Evolutionary conservation across 64 coral and sea anemone species (phyloP).

Genomic region (Montipora efflorescens): DNA sequence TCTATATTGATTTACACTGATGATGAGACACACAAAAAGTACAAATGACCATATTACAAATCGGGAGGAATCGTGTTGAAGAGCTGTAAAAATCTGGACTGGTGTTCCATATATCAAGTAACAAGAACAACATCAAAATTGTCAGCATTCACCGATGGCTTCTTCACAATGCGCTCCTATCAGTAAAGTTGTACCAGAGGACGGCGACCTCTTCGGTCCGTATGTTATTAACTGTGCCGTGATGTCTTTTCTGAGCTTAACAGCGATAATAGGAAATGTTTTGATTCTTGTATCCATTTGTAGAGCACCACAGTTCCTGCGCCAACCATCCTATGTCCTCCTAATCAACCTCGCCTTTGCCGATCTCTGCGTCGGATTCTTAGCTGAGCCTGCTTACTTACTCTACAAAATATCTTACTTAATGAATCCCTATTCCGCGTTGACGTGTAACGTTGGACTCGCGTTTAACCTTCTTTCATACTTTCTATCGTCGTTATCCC

Average conservation of each 20-base stretch:
- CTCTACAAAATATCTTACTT: constrained; percentile 31
- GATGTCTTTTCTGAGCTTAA: background rate
- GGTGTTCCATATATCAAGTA: too few species aligned
- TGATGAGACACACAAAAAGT: background rate
- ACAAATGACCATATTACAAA: background rate
- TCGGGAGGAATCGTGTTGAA: background rate
- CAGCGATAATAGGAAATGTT: too few species aligned
- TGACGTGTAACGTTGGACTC: constrained; percentile 17
- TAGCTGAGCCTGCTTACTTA: background rate
- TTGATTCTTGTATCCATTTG: background rate
- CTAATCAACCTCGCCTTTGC: too few species aligned
- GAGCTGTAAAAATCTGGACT: background rate
- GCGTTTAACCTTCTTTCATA: constrained; percentile 14
- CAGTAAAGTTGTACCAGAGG: constrained; percentile 26
- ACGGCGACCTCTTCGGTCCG: background rate
- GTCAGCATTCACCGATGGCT: background rate
- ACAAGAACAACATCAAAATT: background rate
- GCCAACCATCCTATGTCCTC: too few species aligned
- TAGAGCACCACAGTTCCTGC: too few species aligned
- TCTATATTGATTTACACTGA: background rate
- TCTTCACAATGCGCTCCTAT: background rate
- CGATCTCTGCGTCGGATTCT: too few species aligned
- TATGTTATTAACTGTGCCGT: constrained; percentile 24
- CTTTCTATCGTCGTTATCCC: constrained; percentile 16
- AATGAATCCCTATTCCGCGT: background rate